Evolutionary conservation across 2,113 vertebrate species (phyloP), one percentile per base, ranked within the genome.

Genomic region (Penelope pileata): DNA sequence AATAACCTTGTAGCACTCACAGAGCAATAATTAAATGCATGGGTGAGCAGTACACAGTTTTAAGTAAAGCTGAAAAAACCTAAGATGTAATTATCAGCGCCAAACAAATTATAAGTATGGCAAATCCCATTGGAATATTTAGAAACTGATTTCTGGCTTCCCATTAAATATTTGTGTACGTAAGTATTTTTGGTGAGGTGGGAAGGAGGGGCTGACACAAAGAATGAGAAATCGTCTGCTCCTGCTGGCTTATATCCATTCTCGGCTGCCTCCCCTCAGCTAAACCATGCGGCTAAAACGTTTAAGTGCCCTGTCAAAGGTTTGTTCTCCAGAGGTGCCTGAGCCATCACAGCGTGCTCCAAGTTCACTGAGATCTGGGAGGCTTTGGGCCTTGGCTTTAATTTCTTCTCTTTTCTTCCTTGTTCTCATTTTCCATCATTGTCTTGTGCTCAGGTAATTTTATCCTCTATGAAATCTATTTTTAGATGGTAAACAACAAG

Each of bases 21-120:
- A 97, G 96, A 98, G 93, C 94, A 97, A 96, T 98, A 98, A 98
- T 98, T 98, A 98, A 98, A 98, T 97, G 97, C 97, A 96, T 94
- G 97, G 95, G 90, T 95, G 96, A 98, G 96, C 96, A 88, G 96
- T 96, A 95, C 94, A 97, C 85, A 96, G 96, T 97, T 98, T 98
- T 96, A 98, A 98, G 97, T 97, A 98, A 98, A 97, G 97, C 97
- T 97, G 83, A 93, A 90, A 97, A 97, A 97, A 97, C 36, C 75
- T 97, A 97, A 98, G 80, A 97, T 97, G 96, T 96, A 98, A 98
- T 98, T 98, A 98, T 97, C 97, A 96, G 96, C 79, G 81, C 98
- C 97, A 98, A 98, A 98, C 97, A 98, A 98, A 98, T 98, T 98
- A 97, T 87, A 97, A 98, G 91, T 91, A 92, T 6, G 29, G 97